These are phyloP conservation scores for Latrodectus geometricus DNA, from an alignment of 1,140 invertebrate genomes.

Conservation along the genomic window DNA sequence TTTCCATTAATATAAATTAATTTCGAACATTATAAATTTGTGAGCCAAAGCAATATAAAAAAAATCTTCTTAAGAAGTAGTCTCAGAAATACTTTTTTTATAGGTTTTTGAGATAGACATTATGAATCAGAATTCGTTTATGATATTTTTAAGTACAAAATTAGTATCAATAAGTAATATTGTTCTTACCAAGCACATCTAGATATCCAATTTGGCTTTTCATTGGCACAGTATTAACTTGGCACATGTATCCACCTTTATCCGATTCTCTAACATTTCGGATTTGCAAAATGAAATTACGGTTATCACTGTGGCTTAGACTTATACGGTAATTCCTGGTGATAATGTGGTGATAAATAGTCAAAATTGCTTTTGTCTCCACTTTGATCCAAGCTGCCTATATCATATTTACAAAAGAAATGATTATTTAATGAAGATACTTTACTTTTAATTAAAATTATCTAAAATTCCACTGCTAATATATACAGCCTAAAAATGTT, in stretches of 20 bases:
- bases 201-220: constrained; percentile 88
- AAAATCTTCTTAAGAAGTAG: too few species aligned
- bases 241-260: constrained; percentile 82
- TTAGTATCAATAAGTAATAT: background rate
- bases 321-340: constrained; percentile 78
- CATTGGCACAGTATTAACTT: constrained; percentile 92
- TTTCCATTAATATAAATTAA: too few species aligned
- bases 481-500: too few species aligned
- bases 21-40: too few species aligned
- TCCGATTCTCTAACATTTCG: constrained; percentile 90
- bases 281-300: constrained; percentile 91
- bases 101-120: background rate
- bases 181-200: constrained; percentile 82
- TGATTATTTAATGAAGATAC: background rate
- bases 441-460: too few species aligned
- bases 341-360: constrained; percentile 91
- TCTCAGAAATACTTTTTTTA: background rate
- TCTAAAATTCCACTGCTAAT: too few species aligned
- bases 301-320: constrained; percentile 89
- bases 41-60: too few species aligned
- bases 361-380: constrained; percentile 74
- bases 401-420: background rate
- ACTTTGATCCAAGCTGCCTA: constrained; percentile 64
- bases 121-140: too few species aligned
- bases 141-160: background rate